Conservation (phyloP, 2,113 vertebrate species). For the Perca fluviatilis region DNA sequence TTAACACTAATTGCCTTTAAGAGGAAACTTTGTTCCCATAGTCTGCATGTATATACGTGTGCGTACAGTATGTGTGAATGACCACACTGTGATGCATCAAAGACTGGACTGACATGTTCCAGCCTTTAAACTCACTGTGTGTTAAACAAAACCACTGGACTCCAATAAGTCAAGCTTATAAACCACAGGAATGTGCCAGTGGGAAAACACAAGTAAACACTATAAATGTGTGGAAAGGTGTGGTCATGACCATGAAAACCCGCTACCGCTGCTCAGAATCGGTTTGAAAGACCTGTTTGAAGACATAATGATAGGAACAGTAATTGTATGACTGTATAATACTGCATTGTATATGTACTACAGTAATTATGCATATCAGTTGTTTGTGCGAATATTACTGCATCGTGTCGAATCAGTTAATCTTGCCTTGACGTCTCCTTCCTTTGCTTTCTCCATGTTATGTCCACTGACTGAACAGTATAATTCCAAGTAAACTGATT, state of each 20-base stretch:
- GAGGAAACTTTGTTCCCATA: background rate
- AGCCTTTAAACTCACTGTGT: constrained; percentile 14
- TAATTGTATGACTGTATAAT: background rate
- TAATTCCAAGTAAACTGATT: constrained; percentile 63
- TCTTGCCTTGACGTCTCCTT: constrained; percentile 3
- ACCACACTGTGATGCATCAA: background rate
- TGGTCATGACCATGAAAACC: constrained; percentile 4
- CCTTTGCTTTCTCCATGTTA: constrained; percentile 17
- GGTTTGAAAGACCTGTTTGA: background rate
- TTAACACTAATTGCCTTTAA: constrained; percentile 22
- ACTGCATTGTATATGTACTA: background rate
- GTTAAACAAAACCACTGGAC: constrained; percentile 50
- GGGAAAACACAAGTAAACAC: constrained; percentile 4
- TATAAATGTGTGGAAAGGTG: constrained; percentile 30
- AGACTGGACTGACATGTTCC: background rate
- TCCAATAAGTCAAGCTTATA: constrained; percentile 67
- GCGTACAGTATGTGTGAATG: background rate
- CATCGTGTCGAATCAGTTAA: constrained; percentile 26
- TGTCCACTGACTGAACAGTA: constrained; percentile 13
- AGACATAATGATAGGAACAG: background rate
- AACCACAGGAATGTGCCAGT: constrained; percentile 39
- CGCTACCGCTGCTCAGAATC: background rate
- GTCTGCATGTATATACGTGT: background rate
- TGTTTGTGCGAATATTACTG: constrained; percentile 20
- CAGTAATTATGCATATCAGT: background rate